Evolutionary conservation across 1,140 invertebrate genomes (phyloP).

Genomic region (Gryon sp.): DNA sequence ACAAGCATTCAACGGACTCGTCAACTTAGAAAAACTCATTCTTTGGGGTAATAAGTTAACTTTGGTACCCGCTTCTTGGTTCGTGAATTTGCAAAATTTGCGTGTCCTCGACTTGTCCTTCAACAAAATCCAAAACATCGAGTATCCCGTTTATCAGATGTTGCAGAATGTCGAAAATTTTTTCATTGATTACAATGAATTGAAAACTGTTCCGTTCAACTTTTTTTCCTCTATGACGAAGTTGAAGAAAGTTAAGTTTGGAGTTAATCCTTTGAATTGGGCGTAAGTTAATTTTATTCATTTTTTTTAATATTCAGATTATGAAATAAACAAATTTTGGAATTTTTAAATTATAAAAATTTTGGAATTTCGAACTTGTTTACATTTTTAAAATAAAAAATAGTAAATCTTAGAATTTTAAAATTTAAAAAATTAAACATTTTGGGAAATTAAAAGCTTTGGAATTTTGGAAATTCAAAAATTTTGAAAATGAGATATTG

Average conservation of each 20-base stretch:
- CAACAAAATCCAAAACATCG: conserved; percentile 67
- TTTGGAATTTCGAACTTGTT: too few relatives aligned
- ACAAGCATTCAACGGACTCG: conserved; percentile 63
- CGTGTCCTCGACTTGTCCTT: conserved; percentile 71
- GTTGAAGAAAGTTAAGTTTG: conserved; percentile 69
- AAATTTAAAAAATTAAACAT: too few relatives aligned
- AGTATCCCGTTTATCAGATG: conserved; percentile 56
- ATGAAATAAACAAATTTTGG: too few relatives aligned
- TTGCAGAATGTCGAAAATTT: conserved; percentile 67
- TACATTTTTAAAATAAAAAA: too few relatives aligned
- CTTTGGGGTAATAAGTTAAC: conserved; percentile 71
- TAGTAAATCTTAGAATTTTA: too few relatives aligned
- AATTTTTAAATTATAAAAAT: too few relatives aligned
- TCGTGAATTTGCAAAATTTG: conserved; percentile 62
- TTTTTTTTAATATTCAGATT: too few relatives aligned
- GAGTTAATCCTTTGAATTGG: conserved; percentile 71
- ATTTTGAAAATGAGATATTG: too few relatives aligned
- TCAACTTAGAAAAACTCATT: conserved; percentile 66
- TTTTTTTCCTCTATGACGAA: conserved; percentile 63
- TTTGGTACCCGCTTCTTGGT: conserved; percentile 62
- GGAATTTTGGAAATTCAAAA: too few relatives aligned
- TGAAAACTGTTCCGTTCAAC: conserved; percentile 63
- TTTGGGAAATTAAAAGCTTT: too few relatives aligned
- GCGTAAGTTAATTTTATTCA: conserved; percentile 65
- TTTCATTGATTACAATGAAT: conserved; percentile 70